Evolutionary conservation across 37 sponge, comb jelly and placozoan genomes (phyloP), one percentile per base, ranked within the genome.

Genomic region (Cladorhizidae sp.): DNA sequence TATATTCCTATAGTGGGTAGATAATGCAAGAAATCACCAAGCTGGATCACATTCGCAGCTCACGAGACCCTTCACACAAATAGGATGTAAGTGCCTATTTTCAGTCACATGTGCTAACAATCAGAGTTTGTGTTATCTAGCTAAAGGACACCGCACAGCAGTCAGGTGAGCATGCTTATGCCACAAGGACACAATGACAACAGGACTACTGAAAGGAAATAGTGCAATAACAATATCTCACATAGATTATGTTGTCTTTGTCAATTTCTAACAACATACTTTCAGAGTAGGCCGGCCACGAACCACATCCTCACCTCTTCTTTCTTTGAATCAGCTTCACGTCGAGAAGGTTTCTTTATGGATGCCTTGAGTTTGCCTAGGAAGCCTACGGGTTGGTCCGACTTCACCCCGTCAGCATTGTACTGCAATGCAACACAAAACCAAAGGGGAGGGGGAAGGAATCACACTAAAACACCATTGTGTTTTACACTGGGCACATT

Each of bases 401-500:
- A 12, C 49, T 45, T 45, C 9, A 45, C 49, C 49, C 49, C 49
- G 9, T 45, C 49, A 45, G 49, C 8, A 45, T 45, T 45, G 18
- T 45, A 45, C 49, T 45, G 49, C n/a, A 57, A 38, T 61, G 40
- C 38, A 64, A 77, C 78, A 59, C 64, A 65, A 31, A 45, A 45
- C 49, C 5, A 45, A 45, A 45, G 8, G 49, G 8, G 9, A n/a
- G n/a, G n/a, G n/a, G n/a, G n/a, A n/a, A n/a, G 15, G 54, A 18
- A 52, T 52, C 54, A 52, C 15, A 15, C 15, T 15, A 52, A 52
- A 21, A 61, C 25, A 61, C 62, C 62, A 61, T 8, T 6, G 17
- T 61, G 17, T 54, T 54, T 54, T 12, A 20, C 17, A 54, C 55
- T 12, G 17, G 55, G 17, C 17, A n/a, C n/a, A n/a, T n/a, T n/a